Evolutionary conservation across 1,140 invertebrate species (phyloP).

Genomic region (Drosophila neocordata): DNA sequence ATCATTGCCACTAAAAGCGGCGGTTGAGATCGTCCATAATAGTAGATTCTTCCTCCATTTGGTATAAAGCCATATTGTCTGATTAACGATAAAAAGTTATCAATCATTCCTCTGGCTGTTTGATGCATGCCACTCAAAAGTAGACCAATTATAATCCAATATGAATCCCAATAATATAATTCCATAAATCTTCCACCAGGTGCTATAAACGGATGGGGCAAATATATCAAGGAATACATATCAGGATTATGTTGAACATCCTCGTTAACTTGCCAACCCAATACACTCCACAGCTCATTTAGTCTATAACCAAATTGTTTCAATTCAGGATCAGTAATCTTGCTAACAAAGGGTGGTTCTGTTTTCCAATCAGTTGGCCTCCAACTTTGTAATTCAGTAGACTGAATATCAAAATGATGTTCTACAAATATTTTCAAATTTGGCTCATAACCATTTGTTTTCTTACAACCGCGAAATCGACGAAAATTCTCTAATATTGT

Average conservation of each 20-base stretch:
- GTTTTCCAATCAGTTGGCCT: constrained; percentile 89
- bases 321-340: constrained; percentile 88
- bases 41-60: constrained; percentile 95
- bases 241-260: constrained; percentile 89
- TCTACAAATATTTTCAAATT: constrained; percentile 86
- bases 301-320: constrained; percentile 87
- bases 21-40: constrained; percentile 91
- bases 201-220: constrained; percentile 94
- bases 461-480: constrained; percentile 86
- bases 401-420: constrained; percentile 87
- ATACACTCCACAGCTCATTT: constrained; percentile 90
- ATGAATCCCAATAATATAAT: constrained; percentile 98
- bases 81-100: constrained; percentile 90
- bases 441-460: constrained; percentile 85
- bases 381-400: constrained; percentile 90
- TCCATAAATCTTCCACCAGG: constrained; percentile 95
- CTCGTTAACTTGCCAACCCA: constrained; percentile 91
- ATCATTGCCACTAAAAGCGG: constrained; percentile 94
- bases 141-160: constrained; percentile 95
- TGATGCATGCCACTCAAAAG: constrained; percentile 91
- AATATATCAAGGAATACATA: constrained; percentile 92
- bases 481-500: constrained; percentile 87
- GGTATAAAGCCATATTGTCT: constrained; percentile 92
- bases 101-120: constrained; percentile 92
- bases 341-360: constrained; percentile 86